These are phyloP conservation scores for Rhyzopertha dominica DNA, from an alignment of 1,140 invertebrate species.

Conservation along the genomic window DNA sequence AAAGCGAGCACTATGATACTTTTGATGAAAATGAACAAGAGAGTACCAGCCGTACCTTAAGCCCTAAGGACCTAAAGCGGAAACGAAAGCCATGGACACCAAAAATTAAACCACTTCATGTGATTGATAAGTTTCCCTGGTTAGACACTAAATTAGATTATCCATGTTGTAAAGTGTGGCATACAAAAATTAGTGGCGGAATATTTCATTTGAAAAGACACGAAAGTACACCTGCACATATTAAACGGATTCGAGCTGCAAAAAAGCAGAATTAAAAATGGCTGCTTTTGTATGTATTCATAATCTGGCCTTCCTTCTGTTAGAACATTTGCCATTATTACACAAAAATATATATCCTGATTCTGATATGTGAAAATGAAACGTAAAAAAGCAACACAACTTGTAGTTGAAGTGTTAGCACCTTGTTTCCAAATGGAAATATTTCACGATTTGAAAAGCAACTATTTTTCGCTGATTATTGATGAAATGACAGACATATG, in stretches of 20 bases:
- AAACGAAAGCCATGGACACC: too few species aligned
- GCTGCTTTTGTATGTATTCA: not conserved
- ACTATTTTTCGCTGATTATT: slow-evolving; percentile 1
- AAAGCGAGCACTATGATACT: too few species aligned
- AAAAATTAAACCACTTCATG: too few species aligned
- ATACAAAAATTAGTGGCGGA: not conserved
- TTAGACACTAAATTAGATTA: too few species aligned
- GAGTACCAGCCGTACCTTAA: too few species aligned
- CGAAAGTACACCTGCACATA: not conserved
- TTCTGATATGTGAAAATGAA: not conserved
- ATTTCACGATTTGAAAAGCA: not conserved
- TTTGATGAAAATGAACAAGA: too few species aligned
- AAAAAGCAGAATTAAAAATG: not conserved
- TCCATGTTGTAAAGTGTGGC: too few species aligned
- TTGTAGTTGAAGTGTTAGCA: not conserved
- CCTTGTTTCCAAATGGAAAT: too few species aligned
- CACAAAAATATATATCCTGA: not conserved
- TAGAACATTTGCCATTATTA: not conserved
- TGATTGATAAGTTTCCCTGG: too few species aligned
- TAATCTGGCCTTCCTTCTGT: not conserved
- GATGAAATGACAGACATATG: slow-evolving; percentile 2
- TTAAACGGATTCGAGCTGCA: not conserved
- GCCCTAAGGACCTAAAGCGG: too few species aligned
- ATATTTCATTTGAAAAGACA: slow-evolving; percentile 1
- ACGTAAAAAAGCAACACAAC: not conserved